These are phyloP conservation scores for Drosophila elegans DNA, from an alignment of 1,140 invertebrate genomes.

Conservation along the genomic window DNA sequence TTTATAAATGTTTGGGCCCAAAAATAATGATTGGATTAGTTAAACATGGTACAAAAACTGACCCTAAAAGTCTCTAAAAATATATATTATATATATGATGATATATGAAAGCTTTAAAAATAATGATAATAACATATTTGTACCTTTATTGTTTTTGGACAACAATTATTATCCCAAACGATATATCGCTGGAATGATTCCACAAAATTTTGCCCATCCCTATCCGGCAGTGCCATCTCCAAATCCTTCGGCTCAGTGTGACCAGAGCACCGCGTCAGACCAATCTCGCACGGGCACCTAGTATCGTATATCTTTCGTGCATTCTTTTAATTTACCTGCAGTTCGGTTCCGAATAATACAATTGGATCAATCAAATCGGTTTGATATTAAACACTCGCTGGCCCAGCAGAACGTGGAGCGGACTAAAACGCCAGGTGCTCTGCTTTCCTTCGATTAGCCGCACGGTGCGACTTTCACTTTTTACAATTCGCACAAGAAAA, in stretches of 20 bases:
- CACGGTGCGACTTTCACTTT: constrained; percentile 38
- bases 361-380: constrained; percentile 21
- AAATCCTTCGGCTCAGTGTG: constrained; percentile 1
- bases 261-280: background rate
- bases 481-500: constrained; percentile 44
- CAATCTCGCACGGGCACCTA: constrained; percentile 13
- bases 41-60: too few species aligned
- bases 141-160: background rate
- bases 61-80: too few species aligned
- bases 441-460: constrained; percentile 1
- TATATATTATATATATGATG: too few species aligned
- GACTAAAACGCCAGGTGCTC: constrained; percentile 1
- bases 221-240: constrained; percentile 4
- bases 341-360: constrained; percentile 25
- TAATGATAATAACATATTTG: background rate
- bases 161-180: background rate
- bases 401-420: background rate
- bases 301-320: constrained; percentile 42
- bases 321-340: constrained; percentile 47
- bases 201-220: constrained; percentile 1
- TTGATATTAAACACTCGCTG: background rate
- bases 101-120: too few species aligned
- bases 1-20: too few species aligned
- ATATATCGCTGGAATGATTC: constrained; percentile 10
- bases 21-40: too few species aligned